Conservation (phyloP, 2,113 vertebrate genomes). For the Natator depressus region DNA sequence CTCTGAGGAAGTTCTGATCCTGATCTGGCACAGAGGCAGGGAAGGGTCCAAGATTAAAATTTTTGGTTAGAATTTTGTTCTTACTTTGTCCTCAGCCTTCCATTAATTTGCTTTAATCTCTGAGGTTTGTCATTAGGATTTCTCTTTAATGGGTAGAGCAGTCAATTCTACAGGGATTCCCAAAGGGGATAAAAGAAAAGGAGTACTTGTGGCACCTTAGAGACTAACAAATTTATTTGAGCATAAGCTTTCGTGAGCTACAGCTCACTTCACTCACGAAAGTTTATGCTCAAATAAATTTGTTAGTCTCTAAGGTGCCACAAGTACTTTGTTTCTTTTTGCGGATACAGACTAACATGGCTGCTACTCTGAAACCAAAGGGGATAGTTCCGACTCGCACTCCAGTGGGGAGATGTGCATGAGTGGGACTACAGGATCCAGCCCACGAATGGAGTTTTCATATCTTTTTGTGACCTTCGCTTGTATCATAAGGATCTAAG, state of each 20-base stretch:
- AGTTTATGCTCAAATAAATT: no score
- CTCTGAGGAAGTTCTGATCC: not conserved
- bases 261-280: no score
- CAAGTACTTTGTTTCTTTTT: no score
- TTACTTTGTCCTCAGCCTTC: not conserved
- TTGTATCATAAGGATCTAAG: not conserved
- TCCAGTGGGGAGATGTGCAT: not conserved
- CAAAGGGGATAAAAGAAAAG: fast-evolving
- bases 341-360: no score
- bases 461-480: not conserved
- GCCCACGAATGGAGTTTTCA: not conserved
- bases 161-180: not conserved
- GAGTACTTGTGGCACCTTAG: no score
- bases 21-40: no score
- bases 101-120: not conserved
- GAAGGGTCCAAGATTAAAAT: no score
- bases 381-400: not conserved
- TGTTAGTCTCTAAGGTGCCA: no score
- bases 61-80: no score
- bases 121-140: not conserved
- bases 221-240: no score
- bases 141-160: not conserved
- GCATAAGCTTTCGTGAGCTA: no score
- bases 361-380: no score
- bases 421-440: fast-evolving